Percentiles rank a stretch among this genome's conserved stretches.
Evolutionary conservation across 2,113 vertebrate species (phyloP).

Genomic region (Pterophyllum scalare): DNA sequence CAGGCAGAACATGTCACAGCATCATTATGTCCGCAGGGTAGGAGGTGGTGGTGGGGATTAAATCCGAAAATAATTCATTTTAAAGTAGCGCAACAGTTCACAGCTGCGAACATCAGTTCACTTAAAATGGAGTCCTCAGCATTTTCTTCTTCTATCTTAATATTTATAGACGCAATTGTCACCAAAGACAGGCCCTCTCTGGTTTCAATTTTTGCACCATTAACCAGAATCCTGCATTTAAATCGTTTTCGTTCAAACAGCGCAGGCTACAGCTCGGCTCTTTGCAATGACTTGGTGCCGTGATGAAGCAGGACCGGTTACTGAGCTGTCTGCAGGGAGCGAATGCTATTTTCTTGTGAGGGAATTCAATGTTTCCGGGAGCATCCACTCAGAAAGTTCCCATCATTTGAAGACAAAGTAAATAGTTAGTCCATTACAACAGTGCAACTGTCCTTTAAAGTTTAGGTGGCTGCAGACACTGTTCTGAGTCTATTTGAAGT

Average conservation of each 20-base stretch:
- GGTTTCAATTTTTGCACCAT: background rate
- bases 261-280: background rate
- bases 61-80: background rate
- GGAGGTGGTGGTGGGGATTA: too few relatives aligned
- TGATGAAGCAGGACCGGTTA: background rate
- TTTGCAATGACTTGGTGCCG: background rate
- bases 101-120: background rate
- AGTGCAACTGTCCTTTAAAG: background rate
- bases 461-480: background rate
- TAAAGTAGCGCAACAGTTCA: background rate
- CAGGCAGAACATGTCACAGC: background rate
- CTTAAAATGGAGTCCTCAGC: background rate
- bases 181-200: background rate
- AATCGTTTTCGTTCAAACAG: background rate
- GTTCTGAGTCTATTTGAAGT: background rate
- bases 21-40: background rate
- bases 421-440: background rate
- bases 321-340: background rate
- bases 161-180: background rate
- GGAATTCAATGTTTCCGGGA: slow-evolving; percentile 10
- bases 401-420: background rate
- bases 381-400: background rate
- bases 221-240: slow-evolving; percentile 6
- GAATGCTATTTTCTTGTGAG: background rate
- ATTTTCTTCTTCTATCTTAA: slow-evolving; percentile 55